These are phyloP conservation scores for Enteromius thamalakanensis DNA, from an alignment of 2,797 vertebrate species.

Conservation along the genomic window DNA sequence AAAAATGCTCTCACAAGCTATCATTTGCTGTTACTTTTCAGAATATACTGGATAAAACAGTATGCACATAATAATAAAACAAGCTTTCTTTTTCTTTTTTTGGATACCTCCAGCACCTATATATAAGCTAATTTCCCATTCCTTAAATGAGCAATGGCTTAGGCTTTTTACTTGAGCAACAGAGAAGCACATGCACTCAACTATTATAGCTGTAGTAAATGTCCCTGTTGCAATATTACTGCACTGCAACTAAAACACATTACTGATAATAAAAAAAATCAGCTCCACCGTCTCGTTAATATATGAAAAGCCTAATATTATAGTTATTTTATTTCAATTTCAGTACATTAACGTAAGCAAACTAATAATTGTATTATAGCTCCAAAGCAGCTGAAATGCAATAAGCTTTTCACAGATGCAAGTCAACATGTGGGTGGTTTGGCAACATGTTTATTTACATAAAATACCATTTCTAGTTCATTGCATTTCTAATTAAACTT, in stretches of 20 bases:
- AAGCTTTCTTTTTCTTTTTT: too few relatives aligned
- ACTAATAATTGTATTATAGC: neutral
- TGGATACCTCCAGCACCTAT: neutral
- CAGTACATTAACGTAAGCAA: neutral
- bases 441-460: neutral
- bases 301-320: neutral
- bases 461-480: neutral
- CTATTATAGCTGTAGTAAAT: neutral
- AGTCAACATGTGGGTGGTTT: neutral
- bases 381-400: neutral
- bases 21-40: neutral
- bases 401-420: neutral
- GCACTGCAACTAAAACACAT: neutral
- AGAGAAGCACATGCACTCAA: neutral
- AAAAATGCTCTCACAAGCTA: neutral
- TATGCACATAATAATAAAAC: neutral
- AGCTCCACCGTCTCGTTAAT: neutral
- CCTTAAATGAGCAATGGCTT: neutral
- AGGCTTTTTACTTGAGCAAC: conserved; percentile 13
- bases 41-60: neutral
- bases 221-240: neutral
- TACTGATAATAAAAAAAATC: neutral
- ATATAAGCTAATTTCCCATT: neutral
- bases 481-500: neutral
- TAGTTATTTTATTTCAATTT: neutral